phyloP scores from a whole-genome alignment of 2,797 vertebrate genomes.

The Schizopygopsis pylzovi region DNA sequence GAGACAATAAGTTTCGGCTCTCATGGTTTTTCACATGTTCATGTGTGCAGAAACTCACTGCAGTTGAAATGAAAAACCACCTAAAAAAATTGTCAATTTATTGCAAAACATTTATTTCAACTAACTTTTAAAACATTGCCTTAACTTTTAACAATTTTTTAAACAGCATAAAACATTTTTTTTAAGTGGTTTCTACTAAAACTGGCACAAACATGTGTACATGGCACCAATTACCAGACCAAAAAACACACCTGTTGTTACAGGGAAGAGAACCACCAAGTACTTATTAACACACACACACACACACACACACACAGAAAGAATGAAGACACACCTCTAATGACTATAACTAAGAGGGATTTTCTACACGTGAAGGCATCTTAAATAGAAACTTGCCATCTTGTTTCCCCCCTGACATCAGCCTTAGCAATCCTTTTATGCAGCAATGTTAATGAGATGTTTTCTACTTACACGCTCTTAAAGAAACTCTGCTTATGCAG shows the following conservation, averaged over 20 bases:
- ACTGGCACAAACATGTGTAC: not conserved
- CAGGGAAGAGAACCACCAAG: constrained; percentile 11
- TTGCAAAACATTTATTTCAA: not conserved
- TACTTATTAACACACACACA: constrained; percentile 48
- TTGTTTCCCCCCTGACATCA: constrained; percentile 21
- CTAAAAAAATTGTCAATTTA: not conserved
- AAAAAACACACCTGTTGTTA: constrained; percentile 38
- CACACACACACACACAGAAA: not conserved
- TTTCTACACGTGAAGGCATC: not conserved
- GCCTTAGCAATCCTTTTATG: not conserved
- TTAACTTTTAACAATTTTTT: not conserved
- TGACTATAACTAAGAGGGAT: constrained; percentile 9
- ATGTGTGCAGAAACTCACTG: not conserved
- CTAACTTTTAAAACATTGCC: not conserved
- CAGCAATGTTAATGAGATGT: constrained; percentile 19
- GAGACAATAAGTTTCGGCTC: not conserved
- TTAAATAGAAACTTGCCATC: not conserved
- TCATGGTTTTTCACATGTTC: not conserved
- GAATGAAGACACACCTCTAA: constrained; percentile 24
- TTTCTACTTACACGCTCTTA: constrained; percentile 18
- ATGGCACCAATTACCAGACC: constrained; percentile 1
- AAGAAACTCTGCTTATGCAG: constrained; percentile 3
- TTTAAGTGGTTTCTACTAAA: not conserved
- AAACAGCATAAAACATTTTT: not conserved
- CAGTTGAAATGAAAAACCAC: not conserved